Base-by-base conservation (phyloP, 2,113 vertebrate species). In the Microtus pennsylvanicus region DNA sequence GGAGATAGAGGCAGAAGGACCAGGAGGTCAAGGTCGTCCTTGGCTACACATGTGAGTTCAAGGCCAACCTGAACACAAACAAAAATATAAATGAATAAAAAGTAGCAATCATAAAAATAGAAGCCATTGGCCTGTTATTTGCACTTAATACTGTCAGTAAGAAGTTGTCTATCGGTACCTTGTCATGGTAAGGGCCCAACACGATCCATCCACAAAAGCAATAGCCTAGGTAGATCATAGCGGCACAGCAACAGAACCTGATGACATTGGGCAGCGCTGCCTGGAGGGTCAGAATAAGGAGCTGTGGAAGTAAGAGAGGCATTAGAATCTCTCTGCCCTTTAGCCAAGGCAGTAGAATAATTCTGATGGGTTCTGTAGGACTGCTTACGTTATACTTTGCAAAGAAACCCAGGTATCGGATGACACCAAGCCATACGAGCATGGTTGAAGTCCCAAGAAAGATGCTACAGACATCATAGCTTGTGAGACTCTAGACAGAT, bases 121-220 rank as follows among this genome's bases (percentile, higher is more conserved):
- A 95, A 89, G 17, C 21, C 13, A 16, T 33, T 69, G 52, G 21
- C 65, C 75, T 90, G 12, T 14, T 45, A 6, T 96, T 76, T 81
- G 8, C 75, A 11, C 22, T 95, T 75, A 45, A 38, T 1, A 74
- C 28, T 3, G 76, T 61, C 30, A 63, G 52, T 30, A 65, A 21
- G 47, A 63, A 30, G 42, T 11, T 11, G 33, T 22, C n/a, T 81
- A 1, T 21, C 26, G 33, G 93, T 98, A 99, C 99, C 98, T 99
- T 99, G 22, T 99, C 99, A 0, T 99, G 99, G 95, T 99, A 99
- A 16, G 99, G 99, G 6, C 99, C 99, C 42, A 99, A 98, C 5
- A 99, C 99, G 63, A 99, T 99, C 99, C 99, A 99, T 8, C 99
- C 99, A 94, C 99, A 99, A 98, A 99, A 99, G 95, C 99, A 99